phyloP scores from a whole-genome alignment of 1,140 invertebrate species.

The Lasioglossum baleicum region DNA sequence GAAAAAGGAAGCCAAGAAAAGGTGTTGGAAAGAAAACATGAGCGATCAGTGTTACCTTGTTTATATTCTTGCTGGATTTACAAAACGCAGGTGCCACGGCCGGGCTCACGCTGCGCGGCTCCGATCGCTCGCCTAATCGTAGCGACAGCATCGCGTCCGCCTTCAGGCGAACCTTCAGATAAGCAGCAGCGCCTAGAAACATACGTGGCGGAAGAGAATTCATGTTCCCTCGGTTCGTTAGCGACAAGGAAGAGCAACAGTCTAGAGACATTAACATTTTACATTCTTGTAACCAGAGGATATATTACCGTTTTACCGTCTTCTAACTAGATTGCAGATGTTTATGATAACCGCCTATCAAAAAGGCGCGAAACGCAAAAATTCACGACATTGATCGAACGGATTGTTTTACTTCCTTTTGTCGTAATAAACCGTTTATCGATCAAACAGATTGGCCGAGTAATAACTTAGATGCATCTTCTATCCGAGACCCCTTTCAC shows the following conservation, averaged over 20 bases:
- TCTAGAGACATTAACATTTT: too few species aligned
- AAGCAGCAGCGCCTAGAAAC: neutral
- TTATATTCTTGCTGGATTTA: conserved; percentile 19
- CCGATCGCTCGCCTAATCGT: conserved; percentile 43
- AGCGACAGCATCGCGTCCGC: conserved; percentile 47
- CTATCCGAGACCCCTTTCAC: too few species aligned
- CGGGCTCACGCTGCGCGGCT: neutral
- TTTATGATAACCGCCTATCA: too few species aligned
- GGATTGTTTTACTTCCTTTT: too few species aligned
- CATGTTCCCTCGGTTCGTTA: neutral
- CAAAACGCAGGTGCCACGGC: conserved; percentile 18
- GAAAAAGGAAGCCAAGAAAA: neutral
- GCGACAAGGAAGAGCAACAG: neutral
- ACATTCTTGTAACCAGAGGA: too few species aligned
- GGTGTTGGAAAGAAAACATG: neutral
- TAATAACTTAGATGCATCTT: too few species aligned
- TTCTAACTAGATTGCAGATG: too few species aligned
- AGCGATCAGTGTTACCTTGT: neutral
- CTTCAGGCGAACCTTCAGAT: neutral
- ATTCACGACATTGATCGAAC: too few species aligned
- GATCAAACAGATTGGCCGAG: too few species aligned
- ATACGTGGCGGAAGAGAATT: neutral
- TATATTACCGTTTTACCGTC: too few species aligned
- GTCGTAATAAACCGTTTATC: too few species aligned
- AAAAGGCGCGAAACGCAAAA: too few species aligned